phyloP scores from a whole-genome alignment of 2,888 invertebrate genomes.

The Rhimphoctona megacephalus region DNA sequence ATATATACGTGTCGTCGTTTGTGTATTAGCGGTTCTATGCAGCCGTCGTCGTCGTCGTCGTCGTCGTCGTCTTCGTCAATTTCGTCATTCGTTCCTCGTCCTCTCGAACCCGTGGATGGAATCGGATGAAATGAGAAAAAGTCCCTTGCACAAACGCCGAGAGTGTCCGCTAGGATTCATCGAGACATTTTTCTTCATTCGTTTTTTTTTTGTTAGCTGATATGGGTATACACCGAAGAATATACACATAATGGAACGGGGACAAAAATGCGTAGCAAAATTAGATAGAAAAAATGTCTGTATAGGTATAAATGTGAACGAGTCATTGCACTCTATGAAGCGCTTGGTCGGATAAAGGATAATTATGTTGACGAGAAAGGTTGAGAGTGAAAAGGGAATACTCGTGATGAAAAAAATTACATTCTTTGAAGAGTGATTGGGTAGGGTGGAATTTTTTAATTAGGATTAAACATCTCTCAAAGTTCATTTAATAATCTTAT shows the following conservation, averaged over 20 bases:
- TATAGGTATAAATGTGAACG: background rate
- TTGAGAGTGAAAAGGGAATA: background rate
- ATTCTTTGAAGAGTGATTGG: background rate
- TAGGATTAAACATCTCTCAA: background rate
- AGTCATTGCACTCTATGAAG: background rate
- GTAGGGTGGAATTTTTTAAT: background rate
- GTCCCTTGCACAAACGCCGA: conserved; percentile 27
- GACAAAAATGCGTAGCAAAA: conserved; percentile 39
- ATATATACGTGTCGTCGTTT: conserved; percentile 29
- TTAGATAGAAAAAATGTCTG: conserved; percentile 31
- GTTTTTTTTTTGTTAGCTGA: background rate
- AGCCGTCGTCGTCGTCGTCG: conserved; percentile 53
- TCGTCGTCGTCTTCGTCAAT: too few relatives aligned
- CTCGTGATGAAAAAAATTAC: conserved; percentile 4
- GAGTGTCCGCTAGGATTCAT: conserved; percentile 48
- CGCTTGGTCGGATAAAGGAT: conserved; percentile 10
- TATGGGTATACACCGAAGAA: background rate
- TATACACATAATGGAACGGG: conserved; percentile 5
- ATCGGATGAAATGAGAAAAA: conserved; percentile 55
- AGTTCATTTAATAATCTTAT: background rate
- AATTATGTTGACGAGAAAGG: conserved; percentile 15
- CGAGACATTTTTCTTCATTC: conserved; percentile 34
- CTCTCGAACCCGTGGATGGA: conserved; percentile 43
- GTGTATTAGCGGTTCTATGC: conserved; percentile 62
- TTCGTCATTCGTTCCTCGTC: conserved; percentile 51